Evolutionary conservation across 1,140 invertebrate species (phyloP).

Genomic region (Scaptomyza pallida): DNA sequence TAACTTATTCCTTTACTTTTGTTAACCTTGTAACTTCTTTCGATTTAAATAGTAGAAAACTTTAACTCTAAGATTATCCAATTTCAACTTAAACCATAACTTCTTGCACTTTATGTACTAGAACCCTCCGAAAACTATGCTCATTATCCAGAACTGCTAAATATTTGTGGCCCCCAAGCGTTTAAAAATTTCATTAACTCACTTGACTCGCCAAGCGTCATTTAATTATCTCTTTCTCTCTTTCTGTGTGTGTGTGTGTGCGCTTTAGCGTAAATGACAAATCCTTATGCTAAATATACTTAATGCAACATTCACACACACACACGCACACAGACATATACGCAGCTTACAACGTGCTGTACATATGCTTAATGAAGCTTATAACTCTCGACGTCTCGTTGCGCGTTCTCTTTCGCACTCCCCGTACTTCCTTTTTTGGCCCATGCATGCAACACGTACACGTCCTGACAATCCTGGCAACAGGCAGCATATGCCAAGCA

Average conservation of each 20-base stretch:
- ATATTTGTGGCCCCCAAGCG: constrained; percentile 31
- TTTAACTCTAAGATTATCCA: not conserved
- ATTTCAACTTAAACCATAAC: not conserved
- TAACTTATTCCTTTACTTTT: not conserved
- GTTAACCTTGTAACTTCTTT: not conserved
- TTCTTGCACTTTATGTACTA: not conserved
- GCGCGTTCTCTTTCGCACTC: constrained; percentile 1
- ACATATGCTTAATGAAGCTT: constrained; percentile 84
- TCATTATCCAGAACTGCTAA: constrained; percentile 20
- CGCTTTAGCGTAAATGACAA: constrained; percentile 78
- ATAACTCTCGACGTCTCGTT: constrained; percentile 72
- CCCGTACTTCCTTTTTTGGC: constrained; percentile 1
- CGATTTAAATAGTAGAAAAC: not conserved
- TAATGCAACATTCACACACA: constrained; percentile 66
- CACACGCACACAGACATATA: constrained; percentile 21
- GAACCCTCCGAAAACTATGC: constrained; percentile 2
- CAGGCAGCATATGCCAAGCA: constrained; percentile 81
- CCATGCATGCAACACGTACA: constrained; percentile 73
- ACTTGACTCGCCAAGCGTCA: constrained; percentile 57
- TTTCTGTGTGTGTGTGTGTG: constrained; percentile 26
- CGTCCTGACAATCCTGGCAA: constrained; percentile 77
- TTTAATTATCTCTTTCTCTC: constrained; percentile 74
- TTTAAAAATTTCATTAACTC: constrained; percentile 77
- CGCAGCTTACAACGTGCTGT: constrained; percentile 73
- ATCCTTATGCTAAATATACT: constrained; percentile 83